Conservation (phyloP, 2,797 vertebrate genomes). For the Acridotheres tristis region DNA sequence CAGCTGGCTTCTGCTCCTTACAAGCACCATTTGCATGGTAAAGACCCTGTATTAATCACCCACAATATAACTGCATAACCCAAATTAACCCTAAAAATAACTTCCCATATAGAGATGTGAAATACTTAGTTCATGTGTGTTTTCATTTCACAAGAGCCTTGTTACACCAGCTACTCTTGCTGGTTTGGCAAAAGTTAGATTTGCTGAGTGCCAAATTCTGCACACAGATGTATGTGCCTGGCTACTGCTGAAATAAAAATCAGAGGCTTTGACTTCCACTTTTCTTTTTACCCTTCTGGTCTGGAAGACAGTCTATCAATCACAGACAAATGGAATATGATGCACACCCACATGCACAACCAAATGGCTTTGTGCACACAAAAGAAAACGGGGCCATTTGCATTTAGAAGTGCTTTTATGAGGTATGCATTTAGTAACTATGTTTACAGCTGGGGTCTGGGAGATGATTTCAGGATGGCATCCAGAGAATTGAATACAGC, state of each 20-base stretch:
- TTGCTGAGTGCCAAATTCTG: slow-evolving; percentile 38
- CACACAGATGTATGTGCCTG: slow-evolving; percentile 64
- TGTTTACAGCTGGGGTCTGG: slow-evolving; percentile 32
- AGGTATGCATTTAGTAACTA: slow-evolving; percentile 37
- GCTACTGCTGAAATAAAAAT: slow-evolving; percentile 70
- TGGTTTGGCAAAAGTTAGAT: slow-evolving; percentile 50
- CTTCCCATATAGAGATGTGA: not conserved
- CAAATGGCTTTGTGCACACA: slow-evolving; percentile 4
- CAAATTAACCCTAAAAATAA: slow-evolving; percentile 65
- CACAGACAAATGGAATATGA: not conserved
- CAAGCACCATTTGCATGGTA: not conserved
- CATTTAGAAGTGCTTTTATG: slow-evolving; percentile 43
- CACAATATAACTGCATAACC: not conserved
- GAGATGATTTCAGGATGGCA: not conserved
- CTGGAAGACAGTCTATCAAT: slow-evolving; percentile 59
- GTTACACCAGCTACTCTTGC: slow-evolving; percentile 28
- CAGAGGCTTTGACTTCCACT: slow-evolving; percentile 68
- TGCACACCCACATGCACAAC: not conserved
- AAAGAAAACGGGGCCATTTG: slow-evolving; percentile 15
- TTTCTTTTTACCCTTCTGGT: slow-evolving; percentile 49
- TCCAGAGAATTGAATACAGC: not conserved
- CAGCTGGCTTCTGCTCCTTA: not conserved
- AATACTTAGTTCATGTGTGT: not conserved
- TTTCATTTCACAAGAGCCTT: slow-evolving; percentile 37
- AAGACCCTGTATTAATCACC: not conserved